Evolutionary conservation across 2,888 invertebrate genomes (phyloP).

Genomic region (Noctua pronuba): DNA sequence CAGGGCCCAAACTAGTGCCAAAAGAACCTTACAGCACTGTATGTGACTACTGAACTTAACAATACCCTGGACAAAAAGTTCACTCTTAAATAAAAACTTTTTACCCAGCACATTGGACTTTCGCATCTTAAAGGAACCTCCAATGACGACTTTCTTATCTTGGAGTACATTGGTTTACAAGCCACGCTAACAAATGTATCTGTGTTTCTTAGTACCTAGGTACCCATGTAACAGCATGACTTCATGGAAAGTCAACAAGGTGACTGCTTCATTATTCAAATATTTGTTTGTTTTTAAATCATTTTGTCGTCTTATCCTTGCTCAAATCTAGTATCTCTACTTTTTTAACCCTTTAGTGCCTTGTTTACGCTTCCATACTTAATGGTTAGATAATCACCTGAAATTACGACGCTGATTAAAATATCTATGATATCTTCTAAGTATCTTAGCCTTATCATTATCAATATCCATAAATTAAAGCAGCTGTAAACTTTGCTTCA

Average conservation of each 20-base stretch:
- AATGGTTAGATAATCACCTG: slow-evolving; percentile 9
- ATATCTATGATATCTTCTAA: slow-evolving; percentile 25
- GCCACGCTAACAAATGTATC: neutral
- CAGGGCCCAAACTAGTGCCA: neutral
- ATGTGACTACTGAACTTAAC: neutral
- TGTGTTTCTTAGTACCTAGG: neutral
- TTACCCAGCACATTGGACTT: neutral
- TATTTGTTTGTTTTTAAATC: slow-evolving; percentile 5
- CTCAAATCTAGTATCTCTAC: neutral
- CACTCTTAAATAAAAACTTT: neutral
- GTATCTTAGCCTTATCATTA: slow-evolving; percentile 19
- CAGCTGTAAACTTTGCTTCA: slow-evolving; percentile 13
- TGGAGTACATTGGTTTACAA: neutral
- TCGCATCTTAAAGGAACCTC: neutral
- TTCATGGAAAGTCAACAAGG: neutral
- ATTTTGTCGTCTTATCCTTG: neutral
- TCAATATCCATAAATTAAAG: slow-evolving; percentile 13
- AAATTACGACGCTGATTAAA: slow-evolving; percentile 41
- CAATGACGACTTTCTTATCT: neutral
- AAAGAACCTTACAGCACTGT: neutral
- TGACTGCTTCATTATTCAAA: slow-evolving; percentile 18
- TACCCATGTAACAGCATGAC: neutral
- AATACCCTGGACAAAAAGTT: slow-evolving; percentile 1
- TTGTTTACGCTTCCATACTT: slow-evolving; percentile 14
- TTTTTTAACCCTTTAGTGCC: neutral